Conservation (phyloP, 2,888 invertebrate genomes). For the Caenorhabditis sp. region DNA sequence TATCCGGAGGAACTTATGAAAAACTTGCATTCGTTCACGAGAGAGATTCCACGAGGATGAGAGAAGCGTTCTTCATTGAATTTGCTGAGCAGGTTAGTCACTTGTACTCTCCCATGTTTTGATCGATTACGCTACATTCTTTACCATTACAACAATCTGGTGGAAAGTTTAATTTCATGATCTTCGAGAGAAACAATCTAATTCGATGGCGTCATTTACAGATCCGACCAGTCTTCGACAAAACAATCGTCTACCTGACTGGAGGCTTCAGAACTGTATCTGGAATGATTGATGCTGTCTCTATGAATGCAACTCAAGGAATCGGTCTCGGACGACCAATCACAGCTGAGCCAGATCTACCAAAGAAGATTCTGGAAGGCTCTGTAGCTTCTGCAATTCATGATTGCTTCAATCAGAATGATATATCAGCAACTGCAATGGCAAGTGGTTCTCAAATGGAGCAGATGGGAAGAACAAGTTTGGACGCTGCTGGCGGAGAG, state of each 20-base stretch:
- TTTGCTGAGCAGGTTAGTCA: conserved; percentile 68
- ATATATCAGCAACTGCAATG: conserved; percentile 69
- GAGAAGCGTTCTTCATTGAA: conserved; percentile 77
- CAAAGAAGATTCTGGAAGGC: conserved; percentile 70
- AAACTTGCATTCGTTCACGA: conserved; percentile 69
- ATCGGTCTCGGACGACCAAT: conserved; percentile 73
- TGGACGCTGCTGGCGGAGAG: conserved; percentile 5
- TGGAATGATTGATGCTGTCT: conserved; percentile 72
- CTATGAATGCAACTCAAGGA: conserved; percentile 69
- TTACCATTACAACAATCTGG: neutral
- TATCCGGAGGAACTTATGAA: conserved; percentile 78
- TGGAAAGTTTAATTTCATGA: too few relatives aligned
- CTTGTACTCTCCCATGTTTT: too few relatives aligned
- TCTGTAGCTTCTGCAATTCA: conserved; percentile 55
- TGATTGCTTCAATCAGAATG: conserved; percentile 72
- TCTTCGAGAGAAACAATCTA: too few relatives aligned
- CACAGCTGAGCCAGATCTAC: conserved; percentile 76
- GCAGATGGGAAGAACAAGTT: conserved; percentile 66
- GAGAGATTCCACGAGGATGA: conserved; percentile 73
- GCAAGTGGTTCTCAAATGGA: conserved; percentile 74
- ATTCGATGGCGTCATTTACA: too few relatives aligned
- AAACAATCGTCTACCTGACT: conserved; percentile 68
- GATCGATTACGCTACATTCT: too few relatives aligned
- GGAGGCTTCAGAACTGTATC: conserved; percentile 75
- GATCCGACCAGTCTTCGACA: conserved; percentile 68